Evolutionary conservation across 2,888 invertebrate species (phyloP).

Genomic region (Drosophila longiperda): DNA sequence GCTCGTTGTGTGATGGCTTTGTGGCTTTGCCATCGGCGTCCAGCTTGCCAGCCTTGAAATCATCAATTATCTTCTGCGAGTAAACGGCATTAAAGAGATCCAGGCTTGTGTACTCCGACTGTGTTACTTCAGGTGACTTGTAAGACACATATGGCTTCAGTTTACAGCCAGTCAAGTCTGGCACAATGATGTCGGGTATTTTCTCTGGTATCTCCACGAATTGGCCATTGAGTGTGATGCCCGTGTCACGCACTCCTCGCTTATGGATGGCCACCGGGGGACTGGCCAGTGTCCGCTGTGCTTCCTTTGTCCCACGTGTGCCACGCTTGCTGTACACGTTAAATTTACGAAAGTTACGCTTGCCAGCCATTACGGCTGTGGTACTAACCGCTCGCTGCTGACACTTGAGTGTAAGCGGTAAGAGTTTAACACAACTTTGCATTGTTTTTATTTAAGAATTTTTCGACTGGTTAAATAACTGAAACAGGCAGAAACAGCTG

Average conservation of each 20-base stretch:
- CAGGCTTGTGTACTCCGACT: conserved; percentile 92
- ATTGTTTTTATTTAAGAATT: conserved; percentile 52
- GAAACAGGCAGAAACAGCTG: conserved; percentile 50
- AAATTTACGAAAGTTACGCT: conserved; percentile 94
- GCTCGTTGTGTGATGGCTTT: conserved; percentile 91
- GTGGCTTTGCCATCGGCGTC: conserved; percentile 88
- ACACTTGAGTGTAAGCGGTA: conserved; percentile 55
- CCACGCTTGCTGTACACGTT: conserved; percentile 91
- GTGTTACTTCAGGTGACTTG: conserved; percentile 89
- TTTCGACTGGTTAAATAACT: conserved; percentile 69
- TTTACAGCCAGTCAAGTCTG: conserved; percentile 92
- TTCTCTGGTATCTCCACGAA: conserved; percentile 92
- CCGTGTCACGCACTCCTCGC: conserved; percentile 89
- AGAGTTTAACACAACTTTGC: conserved; percentile 68
- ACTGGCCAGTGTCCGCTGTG: conserved; percentile 84
- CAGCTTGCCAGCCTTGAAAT: conserved; percentile 90
- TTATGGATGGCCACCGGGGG: conserved; percentile 89
- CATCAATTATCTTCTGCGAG: conserved; percentile 90
- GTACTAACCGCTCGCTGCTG: conserved; percentile 85
- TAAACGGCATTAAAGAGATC: conserved; percentile 94
- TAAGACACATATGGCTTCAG: conserved; percentile 98
- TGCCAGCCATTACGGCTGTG: conserved; percentile 87
- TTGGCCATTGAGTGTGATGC: conserved; percentile 86
- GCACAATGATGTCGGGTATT: conserved; percentile 96
- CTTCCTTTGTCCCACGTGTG: conserved; percentile 87